phyloP scores from a whole-genome alignment of 2,888 invertebrate genomes.

The Drosophila infuscata region DNA sequence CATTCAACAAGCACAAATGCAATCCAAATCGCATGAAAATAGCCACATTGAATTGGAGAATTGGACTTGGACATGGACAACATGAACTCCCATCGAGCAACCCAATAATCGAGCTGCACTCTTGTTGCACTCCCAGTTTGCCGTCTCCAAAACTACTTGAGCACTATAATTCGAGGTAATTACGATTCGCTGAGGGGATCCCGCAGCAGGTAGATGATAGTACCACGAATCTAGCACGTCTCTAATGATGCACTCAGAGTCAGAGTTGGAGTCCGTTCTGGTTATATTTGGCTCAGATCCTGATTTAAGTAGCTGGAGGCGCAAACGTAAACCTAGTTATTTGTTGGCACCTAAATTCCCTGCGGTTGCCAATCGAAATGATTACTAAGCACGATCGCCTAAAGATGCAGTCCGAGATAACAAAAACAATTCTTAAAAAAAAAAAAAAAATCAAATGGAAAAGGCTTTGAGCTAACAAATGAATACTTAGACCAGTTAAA shows the following conservation, averaged over 20 bases:
- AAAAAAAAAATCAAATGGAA: conserved; percentile 25
- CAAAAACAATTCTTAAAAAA: conserved; percentile 38
- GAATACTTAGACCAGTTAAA: not conserved
- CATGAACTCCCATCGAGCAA: conserved; percentile 37
- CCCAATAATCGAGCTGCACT: conserved; percentile 62
- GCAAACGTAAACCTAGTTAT: conserved; percentile 65
- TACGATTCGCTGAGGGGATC: conserved; percentile 27
- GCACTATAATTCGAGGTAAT: conserved; percentile 75
- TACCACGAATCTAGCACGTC: conserved; percentile 69
- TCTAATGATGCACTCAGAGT: conserved; percentile 74
- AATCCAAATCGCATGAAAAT: conserved; percentile 6
- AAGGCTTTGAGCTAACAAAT: conserved; percentile 12
- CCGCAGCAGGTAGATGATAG: conserved; percentile 15
- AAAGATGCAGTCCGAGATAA: conserved; percentile 35
- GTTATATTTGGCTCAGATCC: conserved; percentile 23
- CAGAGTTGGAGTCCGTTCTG: conserved; percentile 49
- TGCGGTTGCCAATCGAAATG: conserved; percentile 62
- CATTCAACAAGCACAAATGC: conserved; percentile 10
- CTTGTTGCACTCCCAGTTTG: conserved; percentile 25
- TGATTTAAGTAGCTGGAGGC: conserved; percentile 27
- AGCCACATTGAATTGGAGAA: conserved; percentile 35
- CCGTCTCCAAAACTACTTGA: conserved; percentile 50
- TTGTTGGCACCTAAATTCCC: conserved; percentile 76
- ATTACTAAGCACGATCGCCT: conserved; percentile 51
- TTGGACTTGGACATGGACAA: conserved; percentile 7